These are phyloP conservation scores for Neoscelio sp. DNA, from an alignment of 2,888 invertebrate genomes.

Conservation along the genomic window DNA sequence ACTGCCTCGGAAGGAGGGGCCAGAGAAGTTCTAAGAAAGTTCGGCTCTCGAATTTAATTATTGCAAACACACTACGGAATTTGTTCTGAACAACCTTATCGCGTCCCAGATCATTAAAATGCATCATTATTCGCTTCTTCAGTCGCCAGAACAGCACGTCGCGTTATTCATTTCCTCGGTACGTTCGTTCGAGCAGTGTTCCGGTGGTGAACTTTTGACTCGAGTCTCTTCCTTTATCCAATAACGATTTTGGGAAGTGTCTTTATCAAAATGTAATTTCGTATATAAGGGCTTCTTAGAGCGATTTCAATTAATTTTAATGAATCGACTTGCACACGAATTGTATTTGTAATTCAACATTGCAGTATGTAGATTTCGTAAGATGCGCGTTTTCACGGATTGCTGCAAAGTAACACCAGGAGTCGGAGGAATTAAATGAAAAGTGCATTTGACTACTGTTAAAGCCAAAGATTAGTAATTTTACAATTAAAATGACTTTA, in stretches of 20 bases:
- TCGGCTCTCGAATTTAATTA: conserved; percentile 49
- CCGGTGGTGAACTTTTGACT: conserved; percentile 54
- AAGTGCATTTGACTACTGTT: conserved; percentile 43
- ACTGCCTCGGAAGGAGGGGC: background rate
- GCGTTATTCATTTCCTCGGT: conserved; percentile 38
- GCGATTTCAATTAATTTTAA: conserved; percentile 65
- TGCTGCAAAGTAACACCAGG: conserved; percentile 6
- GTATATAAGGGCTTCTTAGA: conserved; percentile 49
- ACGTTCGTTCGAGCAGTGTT: conserved; percentile 23
- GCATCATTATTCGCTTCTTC: conserved; percentile 56
- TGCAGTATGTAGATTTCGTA: conserved; percentile 19
- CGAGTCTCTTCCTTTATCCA: conserved; percentile 20
- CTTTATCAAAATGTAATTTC: conserved; percentile 62
- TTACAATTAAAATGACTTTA: too few species aligned
- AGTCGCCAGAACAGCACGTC: conserved; percentile 34
- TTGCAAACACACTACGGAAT: conserved; percentile 40
- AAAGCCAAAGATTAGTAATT: too few species aligned
- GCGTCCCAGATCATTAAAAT: conserved; percentile 58
- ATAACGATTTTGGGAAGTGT: conserved; percentile 40
- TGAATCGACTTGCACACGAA: conserved; percentile 60
- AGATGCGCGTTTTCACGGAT: conserved; percentile 21
- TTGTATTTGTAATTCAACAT: conserved; percentile 38
- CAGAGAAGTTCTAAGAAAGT: conserved; percentile 14
- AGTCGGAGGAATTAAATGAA: conserved; percentile 23
- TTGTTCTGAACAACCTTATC: conserved; percentile 44